Percentiles rank a stretch among this genome's conserved stretches.
Conservation (phyloP, 2,797 vertebrate species). For the Pangasius mekongensis region DNA sequence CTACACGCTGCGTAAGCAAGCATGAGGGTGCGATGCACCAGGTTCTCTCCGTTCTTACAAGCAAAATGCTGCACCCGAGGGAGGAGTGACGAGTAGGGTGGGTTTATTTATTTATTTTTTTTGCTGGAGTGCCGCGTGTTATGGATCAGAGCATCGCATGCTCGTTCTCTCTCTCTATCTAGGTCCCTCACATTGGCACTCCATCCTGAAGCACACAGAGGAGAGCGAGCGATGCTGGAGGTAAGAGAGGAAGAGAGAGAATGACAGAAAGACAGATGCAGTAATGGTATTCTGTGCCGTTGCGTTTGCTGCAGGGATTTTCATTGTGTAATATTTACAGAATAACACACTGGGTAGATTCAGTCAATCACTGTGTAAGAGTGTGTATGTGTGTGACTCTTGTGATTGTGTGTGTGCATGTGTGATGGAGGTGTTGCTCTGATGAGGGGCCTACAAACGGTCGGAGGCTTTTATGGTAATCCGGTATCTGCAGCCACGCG, state of each 20-base stretch:
- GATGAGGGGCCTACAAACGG: not conserved
- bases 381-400: slow-evolving; percentile 30
- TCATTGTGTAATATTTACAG: not conserved
- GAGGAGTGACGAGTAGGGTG: slow-evolving; percentile 15
- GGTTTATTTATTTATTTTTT: not conserved
- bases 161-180: slow-evolving; percentile 5
- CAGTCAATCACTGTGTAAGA: not conserved
- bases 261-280: not conserved
- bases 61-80: slow-evolving; percentile 4
- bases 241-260: slow-evolving; percentile 1
- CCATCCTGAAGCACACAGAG: slow-evolving; percentile 7
- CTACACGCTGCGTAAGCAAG: slow-evolving; percentile 29
- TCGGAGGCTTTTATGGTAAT: slow-evolving; percentile 2
- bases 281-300: not conserved
- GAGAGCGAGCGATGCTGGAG: slow-evolving; percentile 20
- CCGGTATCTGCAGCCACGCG: slow-evolving; percentile 3
- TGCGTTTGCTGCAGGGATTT: not conserved
- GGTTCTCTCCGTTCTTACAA: slow-evolving; percentile 1
- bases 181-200: not conserved
- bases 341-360: not conserved
- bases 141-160: slow-evolving; percentile 2
- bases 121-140: not conserved
- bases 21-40: slow-evolving; percentile 25
- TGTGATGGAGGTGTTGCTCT: slow-evolving; percentile 6
- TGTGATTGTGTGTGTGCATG: slow-evolving; percentile 35